Percentiles rank a stretch among this genome's conserved stretches.
These are phyloP conservation scores for Enteromius thamalakanensis DNA, from an alignment of 2,797 vertebrate genomes.

Conservation along the genomic window DNA sequence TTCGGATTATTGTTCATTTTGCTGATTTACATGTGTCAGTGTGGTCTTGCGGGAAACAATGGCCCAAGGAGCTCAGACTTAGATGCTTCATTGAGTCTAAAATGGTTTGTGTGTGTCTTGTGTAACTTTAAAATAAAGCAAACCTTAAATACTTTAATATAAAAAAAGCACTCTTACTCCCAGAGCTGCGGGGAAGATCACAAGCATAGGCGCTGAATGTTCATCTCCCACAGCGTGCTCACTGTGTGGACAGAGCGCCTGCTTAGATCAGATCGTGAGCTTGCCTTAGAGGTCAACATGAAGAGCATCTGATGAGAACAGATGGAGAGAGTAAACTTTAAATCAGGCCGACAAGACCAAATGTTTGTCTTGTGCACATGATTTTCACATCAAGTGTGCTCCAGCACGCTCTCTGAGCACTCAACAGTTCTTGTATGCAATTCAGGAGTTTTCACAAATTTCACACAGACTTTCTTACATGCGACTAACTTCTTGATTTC, in stretches of 20 bases:
- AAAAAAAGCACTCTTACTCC: constrained; percentile 33
- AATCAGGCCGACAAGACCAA: constrained; percentile 73
- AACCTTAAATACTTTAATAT: neutral
- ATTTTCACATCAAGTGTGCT: constrained; percentile 72
- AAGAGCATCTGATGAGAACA: constrained; percentile 79
- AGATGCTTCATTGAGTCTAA: constrained; percentile 40
- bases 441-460: constrained; percentile 1
- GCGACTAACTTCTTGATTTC: neutral
- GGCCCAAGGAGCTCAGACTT: constrained; percentile 44
- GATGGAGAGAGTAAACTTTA: constrained; percentile 73
- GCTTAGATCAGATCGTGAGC: constrained; percentile 34
- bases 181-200: neutral
- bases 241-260: neutral
- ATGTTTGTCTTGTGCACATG: constrained; percentile 70
- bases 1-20: constrained; percentile 36
- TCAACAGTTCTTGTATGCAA: constrained; percentile 46
- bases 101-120: constrained; percentile 20
- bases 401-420: constrained; percentile 46
- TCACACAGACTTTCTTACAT: neutral
- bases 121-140: constrained; percentile 9
- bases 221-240: constrained; percentile 33
- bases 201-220: neutral
- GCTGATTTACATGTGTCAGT: constrained; percentile 48
- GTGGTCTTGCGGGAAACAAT: constrained; percentile 36
- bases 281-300: constrained; percentile 67